Percentiles rank a stretch among this genome's conserved stretches.
phyloP scores from a whole-genome alignment of 2,797 vertebrate genomes.

The Pangasius krempfi region DNA sequence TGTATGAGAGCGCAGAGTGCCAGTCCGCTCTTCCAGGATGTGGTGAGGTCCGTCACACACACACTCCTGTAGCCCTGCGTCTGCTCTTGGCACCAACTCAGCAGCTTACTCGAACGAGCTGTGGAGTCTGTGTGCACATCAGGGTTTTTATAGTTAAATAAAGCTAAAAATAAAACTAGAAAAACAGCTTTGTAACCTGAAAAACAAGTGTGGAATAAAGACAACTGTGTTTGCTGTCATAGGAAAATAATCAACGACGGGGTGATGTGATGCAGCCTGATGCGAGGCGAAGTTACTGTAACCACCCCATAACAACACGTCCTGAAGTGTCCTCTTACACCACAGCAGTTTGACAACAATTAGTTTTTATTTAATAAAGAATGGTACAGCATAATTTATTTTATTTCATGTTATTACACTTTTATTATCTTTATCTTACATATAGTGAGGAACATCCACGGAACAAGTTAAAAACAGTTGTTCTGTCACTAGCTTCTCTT shows the following conservation, averaged over 20 bases:
- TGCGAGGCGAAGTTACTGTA: not conserved
- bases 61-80: constrained; percentile 85
- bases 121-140: constrained; percentile 77
- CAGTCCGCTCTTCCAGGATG: constrained; percentile 93
- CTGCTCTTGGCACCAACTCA: constrained; percentile 92
- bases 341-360: not conserved
- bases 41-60: constrained; percentile 84
- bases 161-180: not conserved
- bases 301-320: not conserved
- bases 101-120: constrained; percentile 85
- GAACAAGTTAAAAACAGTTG: not conserved
- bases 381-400: not conserved
- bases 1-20: constrained; percentile 94
- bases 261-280: too few species aligned
- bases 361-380: not conserved
- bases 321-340: not conserved
- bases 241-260: not conserved
- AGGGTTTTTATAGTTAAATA: not conserved
- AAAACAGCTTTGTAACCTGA: not conserved
- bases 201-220: not conserved
- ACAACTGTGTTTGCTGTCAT: too few species aligned
- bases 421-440: not conserved
- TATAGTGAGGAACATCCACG: not conserved
- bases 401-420: not conserved
- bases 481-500: too few species aligned